A percentile compares a stretch with the other conserved stretches of the same genome.
phyloP scores from a whole-genome alignment of 1,140 invertebrate species.

The Bombus affinis region DNA sequence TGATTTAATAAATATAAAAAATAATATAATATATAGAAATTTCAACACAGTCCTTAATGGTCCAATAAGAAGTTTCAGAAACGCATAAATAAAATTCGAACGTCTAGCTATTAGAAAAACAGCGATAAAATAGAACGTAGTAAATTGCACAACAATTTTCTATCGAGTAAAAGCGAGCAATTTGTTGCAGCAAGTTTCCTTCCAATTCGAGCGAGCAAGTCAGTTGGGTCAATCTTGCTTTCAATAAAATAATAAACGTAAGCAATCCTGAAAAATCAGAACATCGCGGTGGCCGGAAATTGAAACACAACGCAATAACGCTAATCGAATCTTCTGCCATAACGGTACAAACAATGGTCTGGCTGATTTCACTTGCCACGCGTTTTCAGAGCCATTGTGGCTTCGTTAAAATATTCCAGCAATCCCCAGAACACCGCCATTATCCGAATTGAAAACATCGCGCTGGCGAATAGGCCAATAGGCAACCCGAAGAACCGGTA shows the following conservation, averaged over 20 bases:
- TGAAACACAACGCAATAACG: neutral
- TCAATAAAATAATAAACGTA: neutral
- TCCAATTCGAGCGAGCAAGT: neutral
- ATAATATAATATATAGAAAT: neutral
- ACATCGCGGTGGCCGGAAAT: neutral
- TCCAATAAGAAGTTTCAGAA: too few relatives aligned
- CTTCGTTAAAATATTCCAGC: constrained; percentile 32
- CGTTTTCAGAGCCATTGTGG: neutral
- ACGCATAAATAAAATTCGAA: too few relatives aligned
- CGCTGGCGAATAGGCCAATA: constrained; percentile 43
- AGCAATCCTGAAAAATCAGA: neutral
- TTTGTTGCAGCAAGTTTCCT: too few relatives aligned
- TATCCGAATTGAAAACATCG: constrained; percentile 50
- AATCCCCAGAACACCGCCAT: constrained; percentile 31
- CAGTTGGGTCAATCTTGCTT: neutral
- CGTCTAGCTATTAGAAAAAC: too few relatives aligned
- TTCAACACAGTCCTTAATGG: too few relatives aligned
- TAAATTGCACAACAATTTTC: neutral
- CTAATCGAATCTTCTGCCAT: constrained; percentile 5
- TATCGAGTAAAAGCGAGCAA: neutral
- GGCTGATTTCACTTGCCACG: neutral
- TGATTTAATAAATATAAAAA: neutral
- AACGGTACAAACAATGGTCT: neutral
- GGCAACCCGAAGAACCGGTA: constrained; percentile 50
- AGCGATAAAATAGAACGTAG: too few relatives aligned